A percentile compares a stretch with the other conserved stretches of the same genome.
Conservation (phyloP, 1,140 invertebrate genomes). For the Papilio machaon region DNA sequence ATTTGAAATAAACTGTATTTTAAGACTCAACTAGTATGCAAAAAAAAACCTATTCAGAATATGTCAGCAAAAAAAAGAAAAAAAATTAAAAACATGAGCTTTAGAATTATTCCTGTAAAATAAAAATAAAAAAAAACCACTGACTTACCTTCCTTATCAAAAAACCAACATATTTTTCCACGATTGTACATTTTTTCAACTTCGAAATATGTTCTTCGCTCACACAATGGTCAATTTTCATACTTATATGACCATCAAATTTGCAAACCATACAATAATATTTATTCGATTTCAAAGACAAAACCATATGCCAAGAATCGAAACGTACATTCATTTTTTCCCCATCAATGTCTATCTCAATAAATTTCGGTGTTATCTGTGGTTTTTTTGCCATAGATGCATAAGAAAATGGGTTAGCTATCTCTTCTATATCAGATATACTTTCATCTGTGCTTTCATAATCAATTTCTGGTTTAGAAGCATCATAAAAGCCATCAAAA, state of each 20-base stretch:
- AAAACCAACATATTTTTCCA: constrained; percentile 38
- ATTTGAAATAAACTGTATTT: too few relatives aligned
- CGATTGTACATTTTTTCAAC: constrained; percentile 40
- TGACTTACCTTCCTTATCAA: constrained; percentile 49
- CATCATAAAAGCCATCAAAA: constrained; percentile 15
- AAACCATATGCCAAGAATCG: constrained; percentile 51
- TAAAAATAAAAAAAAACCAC: not conserved
- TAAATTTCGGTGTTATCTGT: not conserved
- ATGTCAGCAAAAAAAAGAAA: too few relatives aligned
- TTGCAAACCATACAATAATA: constrained; percentile 56
- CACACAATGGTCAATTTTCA: constrained; percentile 44
- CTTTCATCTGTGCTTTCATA: not conserved
- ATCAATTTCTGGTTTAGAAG: not conserved
- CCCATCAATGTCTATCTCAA: constrained; percentile 39
- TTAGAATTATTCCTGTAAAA: not conserved
- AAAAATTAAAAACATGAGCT: too few relatives aligned
- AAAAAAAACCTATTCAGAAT: too few relatives aligned
- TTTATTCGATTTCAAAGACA: constrained; percentile 33
- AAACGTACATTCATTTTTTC: constrained; percentile 42
- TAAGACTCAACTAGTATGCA: too few relatives aligned
- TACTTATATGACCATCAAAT: not conserved
- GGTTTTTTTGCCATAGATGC: constrained; percentile 36
- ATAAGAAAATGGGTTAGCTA: constrained; percentile 16
- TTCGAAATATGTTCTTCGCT: constrained; percentile 39
- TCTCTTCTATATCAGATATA: not conserved